A percentile compares a stretch with the other conserved stretches of the same genome.
These are phyloP conservation scores for Xyrauchen texanus DNA, from an alignment of 2,113 vertebrate species.

Conservation along the genomic window DNA sequence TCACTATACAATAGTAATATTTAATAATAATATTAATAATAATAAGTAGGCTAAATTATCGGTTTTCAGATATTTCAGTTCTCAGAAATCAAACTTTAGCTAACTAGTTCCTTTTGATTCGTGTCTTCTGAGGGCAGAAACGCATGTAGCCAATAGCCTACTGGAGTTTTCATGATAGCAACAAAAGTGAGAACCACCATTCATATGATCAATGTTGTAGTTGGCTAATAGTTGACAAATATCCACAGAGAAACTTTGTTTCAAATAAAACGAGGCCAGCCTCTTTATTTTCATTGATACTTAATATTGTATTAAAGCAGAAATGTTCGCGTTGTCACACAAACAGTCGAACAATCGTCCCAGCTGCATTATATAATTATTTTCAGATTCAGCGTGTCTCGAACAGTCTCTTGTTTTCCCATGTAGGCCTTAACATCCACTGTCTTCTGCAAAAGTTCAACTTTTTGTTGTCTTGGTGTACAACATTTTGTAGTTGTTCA, in stretches of 20 bases:
- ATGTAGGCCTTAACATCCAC: not conserved
- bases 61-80: too few species aligned
- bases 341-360: slow-evolving; percentile 85
- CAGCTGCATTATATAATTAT: slow-evolving; percentile 78
- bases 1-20: too few species aligned
- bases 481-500: slow-evolving; percentile 17
- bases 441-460: slow-evolving; percentile 23
- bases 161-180: slow-evolving; percentile 60
- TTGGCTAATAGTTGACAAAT: slow-evolving; percentile 61
- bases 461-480: slow-evolving; percentile 5
- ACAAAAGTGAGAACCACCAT: slow-evolving; percentile 59
- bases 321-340: slow-evolving; percentile 88
- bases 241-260: slow-evolving; percentile 70
- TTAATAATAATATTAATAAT: too few species aligned
- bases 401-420: slow-evolving; percentile 66
- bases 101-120: slow-evolving; percentile 21
- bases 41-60: too few species aligned
- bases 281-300: slow-evolving; percentile 81
- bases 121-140: slow-evolving; percentile 78
- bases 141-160: slow-evolving; percentile 71
- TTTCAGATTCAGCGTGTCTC: slow-evolving; percentile 66
- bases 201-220: slow-evolving; percentile 50
- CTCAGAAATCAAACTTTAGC: slow-evolving; percentile 20
- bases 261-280: slow-evolving; percentile 94
- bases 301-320: slow-evolving; percentile 81